Evolutionary conservation across 2,888 invertebrate genomes (phyloP).

Genomic region (Macrosoma leucophasiata): DNA sequence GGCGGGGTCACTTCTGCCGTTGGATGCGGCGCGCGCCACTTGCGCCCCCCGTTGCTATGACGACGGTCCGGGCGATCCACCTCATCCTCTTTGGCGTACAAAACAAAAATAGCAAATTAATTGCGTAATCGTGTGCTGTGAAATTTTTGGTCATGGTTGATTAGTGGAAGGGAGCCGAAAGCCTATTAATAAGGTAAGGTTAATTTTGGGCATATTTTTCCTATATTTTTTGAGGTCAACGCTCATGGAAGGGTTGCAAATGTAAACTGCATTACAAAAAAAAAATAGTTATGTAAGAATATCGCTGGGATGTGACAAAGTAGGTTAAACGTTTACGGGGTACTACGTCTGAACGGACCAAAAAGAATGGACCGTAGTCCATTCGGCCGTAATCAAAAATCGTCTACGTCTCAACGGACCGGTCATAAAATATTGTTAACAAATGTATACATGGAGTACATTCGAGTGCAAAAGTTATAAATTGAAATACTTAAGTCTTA

Average conservation of each 20-base stretch:
- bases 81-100: constrained; percentile 52
- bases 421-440: no score
- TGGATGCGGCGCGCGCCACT: constrained; percentile 67
- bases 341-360: constrained; percentile 27
- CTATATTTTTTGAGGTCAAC: no score
- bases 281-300: no score
- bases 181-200: constrained; percentile 8
- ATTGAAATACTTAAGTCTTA: no score
- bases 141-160: constrained; percentile 37
- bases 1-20: constrained; percentile 63
- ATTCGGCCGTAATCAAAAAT: no score
- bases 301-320: constrained; percentile 24
- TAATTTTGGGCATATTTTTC: no score
- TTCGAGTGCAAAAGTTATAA: no score
- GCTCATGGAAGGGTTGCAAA: no score
- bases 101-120: constrained; percentile 74
- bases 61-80: constrained; percentile 65
- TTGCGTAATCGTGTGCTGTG: constrained; percentile 63
- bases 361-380: no score
- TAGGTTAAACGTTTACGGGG: constrained; percentile 17
- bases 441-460: no score
- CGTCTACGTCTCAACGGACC: no score
- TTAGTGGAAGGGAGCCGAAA: constrained; percentile 39
- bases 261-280: no score
- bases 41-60: constrained; percentile 61